Base-by-base conservation (phyloP, 2,888 invertebrate genomes). In the Phalangium opilio region DNA sequence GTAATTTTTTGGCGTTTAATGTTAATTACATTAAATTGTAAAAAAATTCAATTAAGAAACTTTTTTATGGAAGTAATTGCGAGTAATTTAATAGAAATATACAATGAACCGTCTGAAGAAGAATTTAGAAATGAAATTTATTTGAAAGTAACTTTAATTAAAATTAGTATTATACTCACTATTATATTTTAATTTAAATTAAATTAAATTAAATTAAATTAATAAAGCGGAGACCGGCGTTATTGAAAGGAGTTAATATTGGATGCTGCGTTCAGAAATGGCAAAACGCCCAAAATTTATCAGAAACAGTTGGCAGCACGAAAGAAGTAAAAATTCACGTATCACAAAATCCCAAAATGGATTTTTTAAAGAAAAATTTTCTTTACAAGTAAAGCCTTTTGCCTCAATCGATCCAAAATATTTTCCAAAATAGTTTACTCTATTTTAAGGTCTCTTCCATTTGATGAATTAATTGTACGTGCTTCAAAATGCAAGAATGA, bases 291-390 rank as follows among this genome's bases (percentile, higher is more conserved):
- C 64, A 68, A 12, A 71, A 71, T 59, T 57, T 73, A 34, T 57
- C 60, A n/a, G 50, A 61, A 2, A 55, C 60, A 42, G 61, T 66
- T 10, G 64, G 64, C 12, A 55, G 61, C n/a, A 27, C n/a, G n/a
- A 60, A 61, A 40, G 58, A 61, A 34, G 70, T 72, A 2, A 70
- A 68, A 59, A 63, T 72, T 47, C 73, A 73, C 58, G 68, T 70
- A n/a, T 66, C 69, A 32, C 52, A 59, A 36, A 59, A 59, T 15
- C 59, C 63, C 17, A 62, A 64, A 48, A 64, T 73, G 64, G 68
- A 72, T 59, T 73, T 73, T 56, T 60, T 71, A 18, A 60, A 61
- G 33, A 73, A 72, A 57, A 73, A 73, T 54, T 73, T 73, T 59
- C 46, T 61, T 1, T 73, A 73, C 59, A 69, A 66, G 67, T 66